Conservation (phyloP, 2,113 vertebrate species). For the Maccullochella peelii region DNA sequence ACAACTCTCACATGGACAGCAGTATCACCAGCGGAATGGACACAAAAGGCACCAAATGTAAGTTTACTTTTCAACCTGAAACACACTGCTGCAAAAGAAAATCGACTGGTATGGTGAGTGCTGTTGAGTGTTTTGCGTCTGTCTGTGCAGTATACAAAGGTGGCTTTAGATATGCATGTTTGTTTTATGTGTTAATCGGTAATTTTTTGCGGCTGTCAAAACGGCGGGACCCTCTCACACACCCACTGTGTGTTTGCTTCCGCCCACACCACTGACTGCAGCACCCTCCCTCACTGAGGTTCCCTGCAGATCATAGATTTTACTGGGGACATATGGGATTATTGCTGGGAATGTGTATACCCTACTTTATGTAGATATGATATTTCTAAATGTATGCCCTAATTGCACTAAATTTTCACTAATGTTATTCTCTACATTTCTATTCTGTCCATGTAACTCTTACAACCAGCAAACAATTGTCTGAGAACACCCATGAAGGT, state of each 20-base stretch:
- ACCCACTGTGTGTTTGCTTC: background rate
- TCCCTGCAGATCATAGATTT: background rate
- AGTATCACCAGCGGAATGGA: slow-evolving; percentile 71
- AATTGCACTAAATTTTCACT: background rate
- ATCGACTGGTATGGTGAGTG: background rate
- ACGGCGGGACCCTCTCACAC: background rate
- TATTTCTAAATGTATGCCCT: background rate
- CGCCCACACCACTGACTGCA: slow-evolving; percentile 7
- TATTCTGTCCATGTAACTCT: background rate
- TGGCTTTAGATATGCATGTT: background rate
- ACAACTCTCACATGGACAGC: slow-evolving; percentile 28
- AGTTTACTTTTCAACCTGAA: slow-evolving; percentile 47
- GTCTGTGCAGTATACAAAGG: background rate
- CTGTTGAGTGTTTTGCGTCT: background rate
- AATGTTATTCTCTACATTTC: background rate
- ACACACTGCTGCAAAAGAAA: background rate
- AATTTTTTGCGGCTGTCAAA: slow-evolving; percentile 15
- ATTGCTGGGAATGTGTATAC: no score
- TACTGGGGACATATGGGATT: background rate
- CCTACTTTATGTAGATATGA: background rate
- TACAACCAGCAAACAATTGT: background rate
- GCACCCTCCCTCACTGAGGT: background rate
- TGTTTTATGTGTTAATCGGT: background rate
- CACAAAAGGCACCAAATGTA: slow-evolving; percentile 69
- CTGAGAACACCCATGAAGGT: slow-evolving; percentile 1